Base-by-base conservation (phyloP, 53 echinoderm and acorn worm genomes). In the Hippasteria phrygiana region DNA sequence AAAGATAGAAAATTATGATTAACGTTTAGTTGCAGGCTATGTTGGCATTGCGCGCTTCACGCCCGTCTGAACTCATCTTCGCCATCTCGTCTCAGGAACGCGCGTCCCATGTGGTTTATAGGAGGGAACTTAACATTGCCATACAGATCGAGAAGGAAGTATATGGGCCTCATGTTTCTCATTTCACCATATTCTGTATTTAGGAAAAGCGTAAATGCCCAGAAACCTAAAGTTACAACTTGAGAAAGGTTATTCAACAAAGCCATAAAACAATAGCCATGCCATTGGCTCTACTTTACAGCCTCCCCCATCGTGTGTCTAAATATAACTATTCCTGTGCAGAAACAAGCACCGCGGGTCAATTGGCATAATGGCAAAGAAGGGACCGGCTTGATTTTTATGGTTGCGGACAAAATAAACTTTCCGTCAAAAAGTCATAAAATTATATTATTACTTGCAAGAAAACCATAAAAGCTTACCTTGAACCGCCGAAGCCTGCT, bases 381-480 rank as follows among this genome's bases (percentile, higher is more conserved):
- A 81, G 62, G 64, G 62, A 29, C 22, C 80, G 38, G 12, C 80
- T 42, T 29, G 28, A 81, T 63, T 81, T 80, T 81, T 81, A 81
- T 45, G 65, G 81, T 81, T 81, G 63, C 16, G 65, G 5, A 31
- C 81, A 64, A 64, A 81, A 64, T 81, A 81, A 81, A 81, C 81
- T 65, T 66, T 27, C 65, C 41, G 81, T 63, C 81, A 43, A 81
- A 81, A 81, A 63, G 81, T 81, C 81, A 64, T 81, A 81, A 81
- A 81, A 81, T 81, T 64, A 64, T 81, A 81, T 65, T 63, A 81
- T 81, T 46, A 43, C 65, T 63, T 43, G 65, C 81, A 28, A 63
- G 81, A 81, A 81, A 81, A 45, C 63, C 63, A 64, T 65, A 81
- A 81, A 81, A 56, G 32, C 81, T 81, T 81, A 81, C 81, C 81